Evolutionary conservation across 2,888 invertebrate genomes (phyloP).

Genomic region (Liodrosophila aerea): DNA sequence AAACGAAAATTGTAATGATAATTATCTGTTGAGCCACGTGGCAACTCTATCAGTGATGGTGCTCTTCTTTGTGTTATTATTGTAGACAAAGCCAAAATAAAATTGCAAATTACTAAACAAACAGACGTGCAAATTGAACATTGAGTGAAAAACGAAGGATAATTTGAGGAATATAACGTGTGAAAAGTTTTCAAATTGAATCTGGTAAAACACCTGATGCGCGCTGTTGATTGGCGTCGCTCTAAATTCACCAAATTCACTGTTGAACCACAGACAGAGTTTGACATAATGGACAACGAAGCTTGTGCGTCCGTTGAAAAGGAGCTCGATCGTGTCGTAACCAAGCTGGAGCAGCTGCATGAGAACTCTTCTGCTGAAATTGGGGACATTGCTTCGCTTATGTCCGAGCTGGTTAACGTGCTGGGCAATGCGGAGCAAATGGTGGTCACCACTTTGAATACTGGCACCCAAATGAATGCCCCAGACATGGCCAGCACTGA

Average conservation of each 20-base stretch:
- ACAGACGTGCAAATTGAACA: neutral
- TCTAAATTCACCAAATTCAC: slow-evolving; percentile 49
- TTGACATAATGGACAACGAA: slow-evolving; percentile 75
- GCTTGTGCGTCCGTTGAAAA: slow-evolving; percentile 81
- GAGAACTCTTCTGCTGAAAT: slow-evolving; percentile 79
- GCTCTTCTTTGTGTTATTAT: slow-evolving; percentile 64
- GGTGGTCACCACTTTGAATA: slow-evolving; percentile 72
- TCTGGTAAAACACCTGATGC: slow-evolving; percentile 39
- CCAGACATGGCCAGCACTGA: slow-evolving; percentile 54
- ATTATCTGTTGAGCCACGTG: neutral
- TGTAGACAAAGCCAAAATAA: slow-evolving; percentile 56
- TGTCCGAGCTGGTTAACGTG: slow-evolving; percentile 78
- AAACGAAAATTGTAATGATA: slow-evolving; percentile 3
- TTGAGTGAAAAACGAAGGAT: slow-evolving; percentile 6
- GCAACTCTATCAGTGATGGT: slow-evolving; percentile 51
- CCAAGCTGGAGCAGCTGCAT: slow-evolving; percentile 80
- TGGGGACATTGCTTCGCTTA: slow-evolving; percentile 76
- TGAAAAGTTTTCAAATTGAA: slow-evolving; percentile 11
- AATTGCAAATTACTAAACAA: slow-evolving; percentile 19
- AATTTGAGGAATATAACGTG: neutral
- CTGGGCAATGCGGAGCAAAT: slow-evolving; percentile 76
- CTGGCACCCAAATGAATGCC: slow-evolving; percentile 76
- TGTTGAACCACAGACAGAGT: slow-evolving; percentile 33
- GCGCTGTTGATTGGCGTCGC: slow-evolving; percentile 60
- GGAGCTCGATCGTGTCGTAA: slow-evolving; percentile 81